Base-by-base conservation (phyloP, 2,113 vertebrate genomes). In the Atractosteus spatula region DNA sequence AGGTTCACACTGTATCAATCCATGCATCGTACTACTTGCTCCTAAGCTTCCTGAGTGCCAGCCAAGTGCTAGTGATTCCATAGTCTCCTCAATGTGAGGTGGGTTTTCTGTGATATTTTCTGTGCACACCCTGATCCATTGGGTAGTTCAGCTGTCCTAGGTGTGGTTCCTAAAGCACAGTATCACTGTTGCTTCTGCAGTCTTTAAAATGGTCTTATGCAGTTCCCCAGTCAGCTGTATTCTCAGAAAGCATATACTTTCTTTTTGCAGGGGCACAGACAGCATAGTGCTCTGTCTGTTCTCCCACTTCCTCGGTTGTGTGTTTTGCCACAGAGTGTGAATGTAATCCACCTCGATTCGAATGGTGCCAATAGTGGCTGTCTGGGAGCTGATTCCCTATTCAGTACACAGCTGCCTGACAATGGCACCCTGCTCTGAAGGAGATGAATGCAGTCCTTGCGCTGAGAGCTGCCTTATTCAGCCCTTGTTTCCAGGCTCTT, bases 1-100 rank as follows among this genome's bases (percentile, higher is more conserved):
- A 90, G 85, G 84, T 76, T 76, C 81, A 75, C 73, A 59, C 73
- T 77, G 77, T 82, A 86, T 81, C 70, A 54, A 78, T 78, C 74
- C 73, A 79, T 86, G 80, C 75, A 80, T 83, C 77, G 73, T 81
- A 79, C 82, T 73, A 81, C 79, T 59, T 57, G 82, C 78, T 77
- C 81, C 82, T 80, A 82, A 88, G 85, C 86, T 76, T 78, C 79
- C 84, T 83, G 86, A 89, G 87, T 87, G 81, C 82, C 79, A 85
- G 83, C 81, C 87, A 87, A 82, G 75, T 77, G 57, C 16, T 80
- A 87, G 85, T 69, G 78, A 86, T 88, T 86, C 85, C 78, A 65
- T 70, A 70, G 77, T 88, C 83, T 84, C 79, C 71, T 78, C 10
- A 7, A 5, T 51, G 47, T 5, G 10, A 10, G 10, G 47, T 51